phyloP scores from a whole-genome alignment of 2,888 invertebrate species.

The Nebria salina region DNA sequence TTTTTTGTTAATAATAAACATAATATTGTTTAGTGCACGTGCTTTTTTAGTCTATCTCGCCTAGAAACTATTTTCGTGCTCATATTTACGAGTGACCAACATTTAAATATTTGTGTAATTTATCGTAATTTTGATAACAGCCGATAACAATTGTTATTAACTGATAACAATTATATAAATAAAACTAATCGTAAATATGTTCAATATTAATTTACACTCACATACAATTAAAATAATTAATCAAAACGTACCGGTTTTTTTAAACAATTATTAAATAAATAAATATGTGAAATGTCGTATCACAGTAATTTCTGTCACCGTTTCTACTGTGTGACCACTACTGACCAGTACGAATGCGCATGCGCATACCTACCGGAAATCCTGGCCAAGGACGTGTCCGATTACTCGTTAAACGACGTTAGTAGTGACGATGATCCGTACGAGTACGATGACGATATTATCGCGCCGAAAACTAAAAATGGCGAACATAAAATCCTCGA shows the following conservation, averaged over 20 bases:
- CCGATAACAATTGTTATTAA: too few relatives aligned
- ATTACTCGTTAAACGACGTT: constrained; percentile 20
- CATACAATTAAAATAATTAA: too few relatives aligned
- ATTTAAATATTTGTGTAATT: too few relatives aligned
- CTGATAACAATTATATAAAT: background rate
- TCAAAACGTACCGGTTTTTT: too few relatives aligned
- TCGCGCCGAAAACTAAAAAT: constrained; percentile 25
- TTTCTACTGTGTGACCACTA: background rate
- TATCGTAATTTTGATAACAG: too few relatives aligned
- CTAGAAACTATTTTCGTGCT: background rate
- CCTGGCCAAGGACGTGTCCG: constrained; percentile 25
- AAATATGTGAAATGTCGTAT: constrained; percentile 6
- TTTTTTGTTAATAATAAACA: too few relatives aligned
- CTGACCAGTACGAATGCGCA: constrained; percentile 8
- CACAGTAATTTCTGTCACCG: constrained; percentile 10
- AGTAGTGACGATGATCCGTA: constrained; percentile 38
- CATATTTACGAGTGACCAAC: background rate
- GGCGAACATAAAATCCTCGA: constrained; percentile 24
- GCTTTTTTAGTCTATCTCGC: background rate
- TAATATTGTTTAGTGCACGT: background rate
- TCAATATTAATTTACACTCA: too few relatives aligned
- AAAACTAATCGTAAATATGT: background rate
- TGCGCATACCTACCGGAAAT: constrained; percentile 19
- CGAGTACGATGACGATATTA: constrained; percentile 47
- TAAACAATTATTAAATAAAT: background rate